Percentiles rank a stretch among this genome's conserved stretches.
These are phyloP conservation scores for Aphelocoma californica DNA, from an alignment of 2,797 vertebrate genomes.

Conservation along the genomic window DNA sequence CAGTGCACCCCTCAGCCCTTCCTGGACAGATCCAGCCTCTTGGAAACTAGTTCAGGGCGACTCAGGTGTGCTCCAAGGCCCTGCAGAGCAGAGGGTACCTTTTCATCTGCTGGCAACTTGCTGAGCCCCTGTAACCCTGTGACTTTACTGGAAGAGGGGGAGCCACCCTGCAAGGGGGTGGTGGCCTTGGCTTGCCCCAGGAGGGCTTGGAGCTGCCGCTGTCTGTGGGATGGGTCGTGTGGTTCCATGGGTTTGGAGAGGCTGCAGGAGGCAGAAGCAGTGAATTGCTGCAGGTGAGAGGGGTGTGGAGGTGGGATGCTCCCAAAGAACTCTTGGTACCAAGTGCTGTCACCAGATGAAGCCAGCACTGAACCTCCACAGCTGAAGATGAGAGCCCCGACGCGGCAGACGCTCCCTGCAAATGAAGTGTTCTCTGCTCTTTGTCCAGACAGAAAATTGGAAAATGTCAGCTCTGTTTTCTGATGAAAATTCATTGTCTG, in stretches of 20 bases:
- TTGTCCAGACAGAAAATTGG: conserved; percentile 31
- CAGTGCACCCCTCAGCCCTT: neutral
- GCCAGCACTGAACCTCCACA: neutral
- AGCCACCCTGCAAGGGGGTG: neutral
- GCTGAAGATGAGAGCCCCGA: neutral
- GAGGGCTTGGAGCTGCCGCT: neutral
- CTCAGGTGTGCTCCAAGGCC: neutral
- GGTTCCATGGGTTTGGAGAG: neutral
- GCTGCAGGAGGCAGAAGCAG: neutral
- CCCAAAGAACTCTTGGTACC: neutral
- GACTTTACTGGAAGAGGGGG: neutral
- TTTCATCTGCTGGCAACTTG: neutral
- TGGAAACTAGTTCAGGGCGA: neutral
- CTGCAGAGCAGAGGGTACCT: neutral
- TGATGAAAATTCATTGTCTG: conserved; percentile 38
- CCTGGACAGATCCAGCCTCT: neutral
- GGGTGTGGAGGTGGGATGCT: neutral
- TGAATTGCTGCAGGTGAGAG: neutral
- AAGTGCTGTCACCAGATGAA: neutral
- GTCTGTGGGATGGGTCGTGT: fast-evolving
- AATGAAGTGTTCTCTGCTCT: neutral
- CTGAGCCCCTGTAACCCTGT: fast-evolving
- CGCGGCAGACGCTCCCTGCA: neutral
- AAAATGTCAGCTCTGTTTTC: conserved; percentile 18
- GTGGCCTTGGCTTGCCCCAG: neutral